Evolutionary conservation across 1,140 invertebrate genomes (phyloP).

Genomic region (Zaprionus ghesquierei): DNA sequence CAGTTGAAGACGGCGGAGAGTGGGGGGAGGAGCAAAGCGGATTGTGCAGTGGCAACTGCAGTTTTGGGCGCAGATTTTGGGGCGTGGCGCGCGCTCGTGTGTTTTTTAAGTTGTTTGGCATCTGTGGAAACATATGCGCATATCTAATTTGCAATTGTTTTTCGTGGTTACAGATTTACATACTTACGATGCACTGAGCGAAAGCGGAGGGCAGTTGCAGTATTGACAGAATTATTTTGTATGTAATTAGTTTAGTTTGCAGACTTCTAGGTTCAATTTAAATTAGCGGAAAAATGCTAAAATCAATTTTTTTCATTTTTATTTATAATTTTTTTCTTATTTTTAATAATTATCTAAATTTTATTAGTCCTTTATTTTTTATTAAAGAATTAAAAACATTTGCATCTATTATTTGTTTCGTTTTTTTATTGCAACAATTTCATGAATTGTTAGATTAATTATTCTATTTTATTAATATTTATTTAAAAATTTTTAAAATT

Average conservation of each 20-base stretch:
- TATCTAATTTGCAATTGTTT: slow-evolving; percentile 75
- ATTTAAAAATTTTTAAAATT: no score
- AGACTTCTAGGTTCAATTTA: background rate
- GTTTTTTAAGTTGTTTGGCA: slow-evolving; percentile 53
- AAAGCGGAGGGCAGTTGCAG: background rate
- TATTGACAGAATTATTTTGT: background rate
- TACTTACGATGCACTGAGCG: slow-evolving; percentile 17
- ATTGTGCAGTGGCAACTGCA: slow-evolving; percentile 16
- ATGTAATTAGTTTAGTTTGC: background rate
- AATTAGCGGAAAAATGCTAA: no score
- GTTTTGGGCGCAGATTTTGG: slow-evolving; percentile 28
- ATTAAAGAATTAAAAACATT: no score
- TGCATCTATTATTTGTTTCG: no score
- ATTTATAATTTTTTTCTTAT: no score
- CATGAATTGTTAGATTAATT: no score
- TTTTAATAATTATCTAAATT: no score
- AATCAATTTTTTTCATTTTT: no score
- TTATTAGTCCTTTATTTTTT: no score
- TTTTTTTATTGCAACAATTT: no score
- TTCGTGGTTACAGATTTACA: slow-evolving; percentile 60
- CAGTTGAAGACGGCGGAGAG: background rate
- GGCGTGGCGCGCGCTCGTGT: background rate
- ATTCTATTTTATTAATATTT: no score
- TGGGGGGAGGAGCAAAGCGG: background rate
- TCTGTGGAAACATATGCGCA: slow-evolving; percentile 74